phyloP scores from a whole-genome alignment of 2,797 vertebrate genomes.

The Graptemys geographica region DNA sequence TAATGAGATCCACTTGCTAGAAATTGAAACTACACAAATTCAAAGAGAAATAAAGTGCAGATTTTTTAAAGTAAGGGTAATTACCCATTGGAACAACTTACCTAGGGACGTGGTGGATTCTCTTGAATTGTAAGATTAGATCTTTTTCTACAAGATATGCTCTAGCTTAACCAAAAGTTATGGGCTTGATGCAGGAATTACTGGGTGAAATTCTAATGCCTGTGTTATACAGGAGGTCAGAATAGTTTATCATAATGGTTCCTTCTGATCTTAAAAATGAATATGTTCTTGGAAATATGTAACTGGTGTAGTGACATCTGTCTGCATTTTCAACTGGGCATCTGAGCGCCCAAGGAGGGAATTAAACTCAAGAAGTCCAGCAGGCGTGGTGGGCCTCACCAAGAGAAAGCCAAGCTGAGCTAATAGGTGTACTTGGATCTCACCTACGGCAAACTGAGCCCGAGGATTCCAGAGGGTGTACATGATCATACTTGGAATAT shows the following conservation, averaged over 20 bases:
- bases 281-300: not conserved
- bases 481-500: not conserved
- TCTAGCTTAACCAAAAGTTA: not conserved
- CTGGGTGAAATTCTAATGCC: not conserved
- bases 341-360: not conserved
- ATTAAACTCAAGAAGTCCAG: not conserved
- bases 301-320: not conserved
- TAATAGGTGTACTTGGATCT: not conserved
- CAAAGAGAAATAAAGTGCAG: not conserved
- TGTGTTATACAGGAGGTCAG: not conserved
- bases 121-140: constrained; percentile 7
- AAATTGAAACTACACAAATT: not conserved
- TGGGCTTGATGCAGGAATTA: not conserved
- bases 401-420: not conserved
- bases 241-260: not conserved
- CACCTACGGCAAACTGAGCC: not conserved
- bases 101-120: not conserved
- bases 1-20: not conserved
- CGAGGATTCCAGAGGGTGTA: not conserved
- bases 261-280: not conserved
- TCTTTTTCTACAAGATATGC: not conserved
- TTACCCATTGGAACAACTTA: not conserved
- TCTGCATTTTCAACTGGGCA: not conserved
- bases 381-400: rapidly evolving
- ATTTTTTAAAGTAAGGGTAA: not conserved